Percentiles rank a stretch among this genome's conserved stretches.
Evolutionary conservation across 2,888 invertebrate species (phyloP).

Genomic region (Petrolisthes manimaculis): DNA sequence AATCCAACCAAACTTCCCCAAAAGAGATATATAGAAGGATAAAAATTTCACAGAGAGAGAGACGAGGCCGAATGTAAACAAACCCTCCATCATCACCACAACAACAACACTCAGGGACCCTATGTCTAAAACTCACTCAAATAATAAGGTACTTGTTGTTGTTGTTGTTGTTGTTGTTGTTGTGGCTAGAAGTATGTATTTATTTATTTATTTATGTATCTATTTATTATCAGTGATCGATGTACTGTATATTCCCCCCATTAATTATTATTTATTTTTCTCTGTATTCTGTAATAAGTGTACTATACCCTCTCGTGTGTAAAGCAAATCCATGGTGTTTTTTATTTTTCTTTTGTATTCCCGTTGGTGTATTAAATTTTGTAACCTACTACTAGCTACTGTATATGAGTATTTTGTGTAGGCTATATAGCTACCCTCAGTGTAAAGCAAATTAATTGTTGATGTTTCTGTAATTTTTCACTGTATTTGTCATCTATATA

Average conservation of each 20-base stretch:
- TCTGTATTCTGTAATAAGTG: background rate
- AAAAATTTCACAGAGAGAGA: too few relatives aligned
- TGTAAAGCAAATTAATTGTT: too few relatives aligned
- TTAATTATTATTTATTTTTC: too few relatives aligned
- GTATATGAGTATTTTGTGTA: background rate
- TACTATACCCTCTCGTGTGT: background rate
- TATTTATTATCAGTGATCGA: background rate
- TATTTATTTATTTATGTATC: background rate
- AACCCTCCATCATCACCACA: background rate
- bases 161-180: background rate
- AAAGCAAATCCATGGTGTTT: background rate
- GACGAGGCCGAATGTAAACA: constrained; percentile 1
- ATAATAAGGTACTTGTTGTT: background rate
- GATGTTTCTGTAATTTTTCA: too few relatives aligned
- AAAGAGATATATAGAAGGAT: too few relatives aligned
- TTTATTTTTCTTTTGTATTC: background rate
- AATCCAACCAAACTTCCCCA: too few relatives aligned
- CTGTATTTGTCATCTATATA: too few relatives aligned
- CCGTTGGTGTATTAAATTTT: background rate
- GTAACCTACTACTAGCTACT: background rate
- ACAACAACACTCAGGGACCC: background rate
- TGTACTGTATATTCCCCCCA: too few relatives aligned
- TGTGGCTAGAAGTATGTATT: background rate
- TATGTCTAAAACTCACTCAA: constrained; percentile 7
- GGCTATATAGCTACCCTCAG: background rate